Evolutionary conservation across 2,113 vertebrate genomes (phyloP).

Genomic region (Rhombomys opimus): DNA sequence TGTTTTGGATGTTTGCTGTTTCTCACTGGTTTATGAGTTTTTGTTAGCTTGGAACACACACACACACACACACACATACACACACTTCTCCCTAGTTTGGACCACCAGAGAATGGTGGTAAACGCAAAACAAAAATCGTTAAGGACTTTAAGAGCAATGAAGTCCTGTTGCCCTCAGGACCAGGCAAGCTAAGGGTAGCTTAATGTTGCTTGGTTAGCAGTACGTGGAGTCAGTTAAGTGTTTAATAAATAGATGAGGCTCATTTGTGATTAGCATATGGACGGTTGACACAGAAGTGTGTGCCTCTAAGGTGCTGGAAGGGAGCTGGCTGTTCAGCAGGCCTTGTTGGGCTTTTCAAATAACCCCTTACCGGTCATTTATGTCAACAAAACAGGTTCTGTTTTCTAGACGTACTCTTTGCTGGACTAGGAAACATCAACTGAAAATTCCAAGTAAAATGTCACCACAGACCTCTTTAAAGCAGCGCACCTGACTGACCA

Average conservation of each 20-base stretch:
- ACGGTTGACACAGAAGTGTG: slow-evolving; percentile 63
- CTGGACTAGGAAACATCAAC: not conserved
- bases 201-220: slow-evolving; percentile 46
- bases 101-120: not conserved
- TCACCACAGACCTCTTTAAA: not conserved
- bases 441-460: slow-evolving; percentile 39
- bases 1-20: not conserved
- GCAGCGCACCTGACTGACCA: not conserved
- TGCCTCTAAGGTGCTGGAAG: slow-evolving; percentile 29
- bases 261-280: slow-evolving; percentile 71
- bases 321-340: not conserved
- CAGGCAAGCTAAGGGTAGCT: not conserved
- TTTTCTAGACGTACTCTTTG: not conserved
- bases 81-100: not conserved
- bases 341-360: slow-evolving; percentile 58
- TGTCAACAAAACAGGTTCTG: slow-evolving; percentile 15
- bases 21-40: not conserved
- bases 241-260: slow-evolving; percentile 60
- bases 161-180: slow-evolving; percentile 30
- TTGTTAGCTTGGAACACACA: not conserved
- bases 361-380: slow-evolving; percentile 15
- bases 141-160: slow-evolving; percentile 37
- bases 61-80: not conserved
- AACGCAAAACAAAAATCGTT: slow-evolving; percentile 20
- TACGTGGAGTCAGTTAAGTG: slow-evolving; percentile 52